phyloP scores from a whole-genome alignment of 2,888 invertebrate species.

The Agriopis marginaria region DNA sequence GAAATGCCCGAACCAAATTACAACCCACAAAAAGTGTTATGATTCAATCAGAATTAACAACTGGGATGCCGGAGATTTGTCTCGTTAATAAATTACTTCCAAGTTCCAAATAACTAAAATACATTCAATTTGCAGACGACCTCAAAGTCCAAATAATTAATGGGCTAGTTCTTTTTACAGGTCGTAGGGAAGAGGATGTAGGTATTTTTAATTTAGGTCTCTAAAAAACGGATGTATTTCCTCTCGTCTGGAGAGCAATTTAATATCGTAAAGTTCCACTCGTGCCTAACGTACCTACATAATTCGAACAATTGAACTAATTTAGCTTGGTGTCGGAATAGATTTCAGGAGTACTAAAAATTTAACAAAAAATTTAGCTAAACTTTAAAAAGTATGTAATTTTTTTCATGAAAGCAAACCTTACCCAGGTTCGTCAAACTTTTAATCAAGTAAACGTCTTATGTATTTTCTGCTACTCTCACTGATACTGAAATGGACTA shows the following conservation, averaged over 20 bases:
- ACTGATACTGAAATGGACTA: conserved; percentile 7
- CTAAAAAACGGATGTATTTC: conserved; percentile 25
- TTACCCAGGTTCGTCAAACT: background rate
- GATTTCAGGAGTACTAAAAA: background rate
- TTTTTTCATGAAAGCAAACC: background rate
- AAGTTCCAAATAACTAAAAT: conserved; percentile 10
- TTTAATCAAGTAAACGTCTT: background rate
- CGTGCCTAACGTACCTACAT: background rate
- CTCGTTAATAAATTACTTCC: conserved; percentile 28
- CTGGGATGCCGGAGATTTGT: conserved; percentile 44
- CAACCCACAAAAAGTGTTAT: conserved; percentile 42
- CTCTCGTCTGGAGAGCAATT: conserved; percentile 32
- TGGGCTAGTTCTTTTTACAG: conserved; percentile 14
- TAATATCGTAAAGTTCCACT: conserved; percentile 22
- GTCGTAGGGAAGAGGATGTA: conserved; percentile 20
- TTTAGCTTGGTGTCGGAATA: background rate
- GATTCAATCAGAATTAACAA: conserved; percentile 42
- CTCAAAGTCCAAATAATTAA: conserved; percentile 16
- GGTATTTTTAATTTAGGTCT: conserved; percentile 33
- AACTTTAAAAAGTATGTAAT: background rate
- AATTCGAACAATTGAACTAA: conserved; percentile 15
- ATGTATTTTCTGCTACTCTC: background rate
- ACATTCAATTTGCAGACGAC: conserved; percentile 4
- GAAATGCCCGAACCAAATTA: conserved; percentile 45
- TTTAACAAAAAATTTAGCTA: background rate